phyloP scores from a whole-genome alignment of 2,797 vertebrate genomes.

The Adrianichthys oophorus region DNA sequence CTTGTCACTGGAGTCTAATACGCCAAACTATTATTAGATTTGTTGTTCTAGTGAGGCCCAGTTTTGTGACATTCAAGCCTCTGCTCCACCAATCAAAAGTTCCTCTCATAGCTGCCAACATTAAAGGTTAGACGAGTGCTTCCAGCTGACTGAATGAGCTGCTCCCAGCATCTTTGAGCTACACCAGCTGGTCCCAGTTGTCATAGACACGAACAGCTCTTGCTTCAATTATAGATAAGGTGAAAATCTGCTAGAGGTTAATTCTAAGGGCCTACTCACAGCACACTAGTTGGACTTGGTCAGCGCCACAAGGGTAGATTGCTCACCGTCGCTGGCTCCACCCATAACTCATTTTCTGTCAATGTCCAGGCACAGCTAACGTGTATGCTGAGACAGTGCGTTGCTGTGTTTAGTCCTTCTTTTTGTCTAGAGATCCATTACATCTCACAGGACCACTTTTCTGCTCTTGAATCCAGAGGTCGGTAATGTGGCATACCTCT shows the following conservation, averaged over 20 bases:
- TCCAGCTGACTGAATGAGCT: conserved; percentile 35
- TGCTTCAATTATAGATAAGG: conserved; percentile 36
- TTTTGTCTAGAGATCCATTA: too few relatives aligned
- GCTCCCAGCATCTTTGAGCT: conserved; percentile 46
- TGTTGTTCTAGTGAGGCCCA: conserved; percentile 26
- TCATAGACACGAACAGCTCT: conserved; percentile 32
- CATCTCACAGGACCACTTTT: too few relatives aligned
- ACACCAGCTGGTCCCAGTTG: conserved; percentile 47
- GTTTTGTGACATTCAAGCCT: conserved; percentile 18
- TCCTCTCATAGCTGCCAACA: conserved; percentile 38
- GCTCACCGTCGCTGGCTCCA: too few relatives aligned
- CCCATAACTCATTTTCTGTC: too few relatives aligned
- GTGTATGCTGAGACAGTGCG: too few relatives aligned
- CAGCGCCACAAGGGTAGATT: too few relatives aligned
- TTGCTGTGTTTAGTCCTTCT: too few relatives aligned
- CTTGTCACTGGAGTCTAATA: conserved; percentile 21
- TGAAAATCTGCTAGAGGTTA: not conserved
- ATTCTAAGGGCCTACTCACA: not conserved
- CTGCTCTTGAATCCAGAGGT: too few relatives aligned
- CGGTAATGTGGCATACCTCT: too few relatives aligned
- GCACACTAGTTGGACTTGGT: not conserved
- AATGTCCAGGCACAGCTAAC: too few relatives aligned
- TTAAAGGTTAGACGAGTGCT: conserved; percentile 55
- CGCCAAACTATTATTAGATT: conserved; percentile 13
- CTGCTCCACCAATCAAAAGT: conserved; percentile 11